Conservation (phyloP, 2,797 vertebrate genomes). For the Chrysocyon brachyurus region DNA sequence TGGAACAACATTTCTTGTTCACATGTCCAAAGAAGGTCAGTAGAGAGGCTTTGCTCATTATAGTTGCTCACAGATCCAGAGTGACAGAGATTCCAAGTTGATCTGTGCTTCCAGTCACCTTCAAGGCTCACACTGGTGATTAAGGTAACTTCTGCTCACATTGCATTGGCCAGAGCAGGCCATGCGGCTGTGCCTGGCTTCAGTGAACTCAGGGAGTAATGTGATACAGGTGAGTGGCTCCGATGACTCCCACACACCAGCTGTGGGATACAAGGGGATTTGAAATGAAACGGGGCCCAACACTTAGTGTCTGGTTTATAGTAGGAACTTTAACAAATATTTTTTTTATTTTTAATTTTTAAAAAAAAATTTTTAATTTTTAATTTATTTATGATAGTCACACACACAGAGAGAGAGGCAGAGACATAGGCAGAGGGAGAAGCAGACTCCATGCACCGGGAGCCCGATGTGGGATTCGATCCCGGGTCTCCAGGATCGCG, state of each 20-base stretch:
- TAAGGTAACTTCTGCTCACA: neutral
- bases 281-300: neutral
- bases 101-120: neutral
- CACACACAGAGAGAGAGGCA: no score
- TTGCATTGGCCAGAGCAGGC: no score
- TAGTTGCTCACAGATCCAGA: neutral
- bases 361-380: no score
- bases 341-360: neutral
- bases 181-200: neutral
- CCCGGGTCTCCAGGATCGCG: no score
- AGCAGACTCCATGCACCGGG: no score
- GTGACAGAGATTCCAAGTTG: neutral
- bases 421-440: no score
- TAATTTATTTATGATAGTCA: no score
- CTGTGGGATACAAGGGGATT: neutral
- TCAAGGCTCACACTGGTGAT: neutral
- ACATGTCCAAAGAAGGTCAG: neutral
- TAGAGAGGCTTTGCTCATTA: neutral
- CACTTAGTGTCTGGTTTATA: neutral
- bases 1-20: neutral
- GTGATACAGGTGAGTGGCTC: neutral
- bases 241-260: neutral
- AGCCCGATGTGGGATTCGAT: no score
- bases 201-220: neutral
- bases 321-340: neutral